Conservation (phyloP, 2,888 invertebrate genomes). For the Autographa pulchrina region DNA sequence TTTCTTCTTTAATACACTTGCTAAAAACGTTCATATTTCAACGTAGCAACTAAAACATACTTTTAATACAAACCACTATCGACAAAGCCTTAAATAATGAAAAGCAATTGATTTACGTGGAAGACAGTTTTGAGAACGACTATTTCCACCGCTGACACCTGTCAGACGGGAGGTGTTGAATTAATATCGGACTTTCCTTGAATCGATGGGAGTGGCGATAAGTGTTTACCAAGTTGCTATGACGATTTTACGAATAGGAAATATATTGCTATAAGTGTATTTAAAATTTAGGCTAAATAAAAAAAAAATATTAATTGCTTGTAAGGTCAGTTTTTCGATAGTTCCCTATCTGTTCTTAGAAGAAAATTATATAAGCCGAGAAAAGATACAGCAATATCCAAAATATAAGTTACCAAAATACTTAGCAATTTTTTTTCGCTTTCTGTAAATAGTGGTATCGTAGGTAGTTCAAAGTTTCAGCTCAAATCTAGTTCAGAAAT, state of each 20-base stretch:
- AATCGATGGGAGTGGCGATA: not conserved
- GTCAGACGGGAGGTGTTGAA: not conserved
- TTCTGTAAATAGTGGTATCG: too few relatives aligned
- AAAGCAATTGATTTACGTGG: slow-evolving; percentile 25
- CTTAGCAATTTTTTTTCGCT: too few relatives aligned
- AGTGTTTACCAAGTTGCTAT: not conserved
- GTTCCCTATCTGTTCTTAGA: too few relatives aligned
- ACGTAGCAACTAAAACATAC: slow-evolving; percentile 5
- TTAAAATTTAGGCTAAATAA: too few relatives aligned
- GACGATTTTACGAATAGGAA: not conserved
- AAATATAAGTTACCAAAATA: too few relatives aligned
- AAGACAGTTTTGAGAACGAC: slow-evolving; percentile 9
- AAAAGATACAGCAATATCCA: too few relatives aligned
- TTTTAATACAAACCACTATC: not conserved
- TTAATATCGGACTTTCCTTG: not conserved
- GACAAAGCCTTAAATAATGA: slow-evolving; percentile 35
- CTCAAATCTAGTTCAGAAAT: too few relatives aligned
- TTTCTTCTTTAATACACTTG: too few relatives aligned
- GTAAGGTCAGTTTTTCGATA: too few relatives aligned
- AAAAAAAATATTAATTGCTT: too few relatives aligned
- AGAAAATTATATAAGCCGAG: too few relatives aligned
- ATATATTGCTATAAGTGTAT: not conserved
- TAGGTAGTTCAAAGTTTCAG: too few relatives aligned
- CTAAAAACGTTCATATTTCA: not conserved
- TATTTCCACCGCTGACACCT: slow-evolving; percentile 8